Evolutionary conservation across 2,797 vertebrate genomes (phyloP).

Genomic region (Poecilia gillii): DNA sequence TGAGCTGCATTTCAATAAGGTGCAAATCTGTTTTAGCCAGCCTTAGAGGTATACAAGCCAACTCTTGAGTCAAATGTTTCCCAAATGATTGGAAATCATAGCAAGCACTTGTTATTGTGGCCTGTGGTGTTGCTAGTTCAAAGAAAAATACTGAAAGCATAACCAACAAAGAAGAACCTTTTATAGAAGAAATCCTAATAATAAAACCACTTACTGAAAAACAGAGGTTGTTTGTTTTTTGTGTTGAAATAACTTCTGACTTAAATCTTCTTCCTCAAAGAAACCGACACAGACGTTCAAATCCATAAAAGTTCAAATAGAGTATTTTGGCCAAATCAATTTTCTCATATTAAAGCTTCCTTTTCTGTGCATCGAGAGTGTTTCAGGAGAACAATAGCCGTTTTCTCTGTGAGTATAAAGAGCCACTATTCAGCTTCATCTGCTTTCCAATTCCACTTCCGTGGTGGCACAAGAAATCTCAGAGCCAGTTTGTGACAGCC

Average conservation of each 20-base stretch:
- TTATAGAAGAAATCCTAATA: background rate
- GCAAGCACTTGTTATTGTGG: background rate
- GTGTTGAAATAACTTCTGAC: slow-evolving; percentile 14
- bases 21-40: background rate
- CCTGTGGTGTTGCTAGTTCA: background rate
- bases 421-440: slow-evolving; percentile 71
- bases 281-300: slow-evolving; percentile 12
- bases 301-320: slow-evolving; percentile 24
- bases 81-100: background rate
- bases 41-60: background rate
- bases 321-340: slow-evolving; percentile 46
- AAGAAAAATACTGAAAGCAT: background rate
- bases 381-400: slow-evolving; percentile 68
- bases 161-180: background rate
- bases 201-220: slow-evolving; percentile 1
- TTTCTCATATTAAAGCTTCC: slow-evolving; percentile 33
- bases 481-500: slow-evolving; percentile 75
- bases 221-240: slow-evolving; percentile 24
- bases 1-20: slow-evolving; percentile 5
- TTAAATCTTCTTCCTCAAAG: slow-evolving; percentile 33
- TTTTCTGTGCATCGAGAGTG: slow-evolving; percentile 53
- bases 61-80: background rate
- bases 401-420: slow-evolving; percentile 73
- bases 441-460: slow-evolving; percentile 76
- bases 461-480: slow-evolving; percentile 72